Percentiles rank a stretch among this genome's conserved stretches.
phyloP scores from a whole-genome alignment of 2,797 vertebrate species.

The Salarias fasciatus region DNA sequence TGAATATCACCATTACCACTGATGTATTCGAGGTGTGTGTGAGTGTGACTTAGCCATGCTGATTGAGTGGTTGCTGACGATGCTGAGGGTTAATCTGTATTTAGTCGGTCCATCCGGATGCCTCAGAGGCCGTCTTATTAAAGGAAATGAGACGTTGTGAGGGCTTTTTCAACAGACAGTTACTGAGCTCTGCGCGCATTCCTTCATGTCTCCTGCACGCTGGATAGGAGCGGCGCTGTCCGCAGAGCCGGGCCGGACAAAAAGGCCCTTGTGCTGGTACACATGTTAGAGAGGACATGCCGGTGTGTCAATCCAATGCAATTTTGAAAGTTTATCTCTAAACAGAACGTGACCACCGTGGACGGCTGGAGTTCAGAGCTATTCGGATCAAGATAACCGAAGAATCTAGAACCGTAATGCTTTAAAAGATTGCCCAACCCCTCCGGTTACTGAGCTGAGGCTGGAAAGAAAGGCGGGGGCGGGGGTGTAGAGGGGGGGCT shows the following conservation, averaged over 20 bases:
- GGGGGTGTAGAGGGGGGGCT: conserved; percentile 48
- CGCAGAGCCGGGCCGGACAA: conserved; percentile 62
- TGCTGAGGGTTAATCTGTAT: conserved; percentile 84
- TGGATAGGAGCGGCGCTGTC: conserved; percentile 57
- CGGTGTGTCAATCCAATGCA: conserved; percentile 67
- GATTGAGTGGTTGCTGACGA: conserved; percentile 80
- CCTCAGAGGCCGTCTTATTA: conserved; percentile 77
- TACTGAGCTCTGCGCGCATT: conserved; percentile 68
- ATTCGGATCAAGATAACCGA: conserved; percentile 72
- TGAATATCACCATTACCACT: too few species aligned
- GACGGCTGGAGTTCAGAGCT: conserved; percentile 62
- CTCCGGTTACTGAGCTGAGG: conserved; percentile 49
- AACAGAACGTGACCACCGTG: conserved; percentile 67
- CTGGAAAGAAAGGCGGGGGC: conserved; percentile 2
- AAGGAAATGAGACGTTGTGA: conserved; percentile 80
- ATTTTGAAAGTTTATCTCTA: conserved; percentile 72
- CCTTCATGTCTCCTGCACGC: conserved; percentile 66
- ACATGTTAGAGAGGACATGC: conserved; percentile 73
- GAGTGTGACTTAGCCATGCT: conserved; percentile 61
- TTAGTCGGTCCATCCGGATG: conserved; percentile 84
- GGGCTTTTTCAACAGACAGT: conserved; percentile 76
- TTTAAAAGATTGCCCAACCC: conserved; percentile 70
- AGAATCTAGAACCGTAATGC: conserved; percentile 73
- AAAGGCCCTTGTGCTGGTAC: conserved; percentile 72
- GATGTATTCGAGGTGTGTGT: too few species aligned